These are phyloP conservation scores for Heliconius erato DNA, from an alignment of 2,888 invertebrate species.

Conservation along the genomic window DNA sequence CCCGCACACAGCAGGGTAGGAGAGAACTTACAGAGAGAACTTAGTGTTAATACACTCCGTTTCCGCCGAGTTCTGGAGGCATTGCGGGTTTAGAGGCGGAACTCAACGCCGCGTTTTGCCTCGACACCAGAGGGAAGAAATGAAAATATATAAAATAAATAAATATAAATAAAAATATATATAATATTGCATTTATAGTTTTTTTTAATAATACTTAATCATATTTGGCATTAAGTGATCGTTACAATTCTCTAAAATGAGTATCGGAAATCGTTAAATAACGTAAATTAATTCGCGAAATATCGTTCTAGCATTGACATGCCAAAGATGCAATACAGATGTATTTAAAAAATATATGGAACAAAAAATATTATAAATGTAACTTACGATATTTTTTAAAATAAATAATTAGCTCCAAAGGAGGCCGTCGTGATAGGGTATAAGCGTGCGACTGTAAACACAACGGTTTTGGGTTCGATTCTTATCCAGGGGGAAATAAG, in stretches of 20 bases:
- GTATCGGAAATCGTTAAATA: constrained; percentile 44
- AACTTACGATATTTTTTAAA: neutral
- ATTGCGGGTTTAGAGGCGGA: too few relatives aligned
- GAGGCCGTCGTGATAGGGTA: neutral
- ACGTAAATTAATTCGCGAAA: constrained; percentile 33
- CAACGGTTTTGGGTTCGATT: neutral
- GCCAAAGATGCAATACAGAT: neutral
- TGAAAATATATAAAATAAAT: too few relatives aligned
- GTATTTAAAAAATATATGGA: constrained; percentile 3
- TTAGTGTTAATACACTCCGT: too few relatives aligned
- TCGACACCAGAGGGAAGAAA: too few relatives aligned
- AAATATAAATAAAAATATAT: neutral
- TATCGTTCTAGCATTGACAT: constrained; percentile 42
- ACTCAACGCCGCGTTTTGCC: too few relatives aligned
- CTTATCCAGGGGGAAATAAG: too few relatives aligned
- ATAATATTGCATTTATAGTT: neutral
- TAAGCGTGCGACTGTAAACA: neutral
- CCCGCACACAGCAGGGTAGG: too few relatives aligned
- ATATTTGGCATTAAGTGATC: constrained; percentile 15
- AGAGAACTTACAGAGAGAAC: too few relatives aligned
- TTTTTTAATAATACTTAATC: neutral
- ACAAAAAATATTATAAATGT: neutral
- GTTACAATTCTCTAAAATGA: constrained; percentile 28
- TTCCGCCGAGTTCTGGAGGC: too few relatives aligned
- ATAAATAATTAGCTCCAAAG: neutral